A percentile compares a stretch with the other conserved stretches of the same genome.
These are phyloP conservation scores for Brevimyrus niger DNA, from an alignment of 2,113 vertebrate genomes.

Conservation along the genomic window DNA sequence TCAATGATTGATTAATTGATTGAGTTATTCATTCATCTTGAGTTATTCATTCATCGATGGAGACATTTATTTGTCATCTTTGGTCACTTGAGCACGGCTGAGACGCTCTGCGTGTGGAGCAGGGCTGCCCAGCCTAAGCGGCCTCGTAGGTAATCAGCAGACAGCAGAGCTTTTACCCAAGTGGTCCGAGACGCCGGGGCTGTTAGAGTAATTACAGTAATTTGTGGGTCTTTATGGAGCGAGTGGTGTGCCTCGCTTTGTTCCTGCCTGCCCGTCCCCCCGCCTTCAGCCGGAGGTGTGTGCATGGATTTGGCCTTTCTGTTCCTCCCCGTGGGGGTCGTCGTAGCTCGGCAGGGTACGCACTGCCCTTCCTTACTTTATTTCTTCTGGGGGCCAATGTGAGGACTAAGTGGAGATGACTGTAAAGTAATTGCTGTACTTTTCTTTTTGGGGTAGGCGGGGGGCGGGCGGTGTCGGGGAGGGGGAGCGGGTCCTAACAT, in stretches of 20 bases:
- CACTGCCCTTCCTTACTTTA: neutral
- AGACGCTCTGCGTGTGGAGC: neutral
- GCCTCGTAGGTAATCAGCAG: conserved; percentile 1
- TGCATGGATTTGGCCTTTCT: neutral
- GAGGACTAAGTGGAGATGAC: neutral
- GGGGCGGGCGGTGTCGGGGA: neutral
- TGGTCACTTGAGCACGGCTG: neutral
- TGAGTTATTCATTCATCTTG: neutral
- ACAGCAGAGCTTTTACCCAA: neutral
- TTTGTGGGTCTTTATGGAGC: conserved; percentile 13
- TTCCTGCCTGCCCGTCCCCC: neutral
- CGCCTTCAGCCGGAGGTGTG: neutral
- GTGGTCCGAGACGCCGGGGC: neutral
- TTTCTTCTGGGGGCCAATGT: neutral
- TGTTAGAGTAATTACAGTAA: conserved; percentile 16
- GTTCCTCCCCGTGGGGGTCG: neutral
- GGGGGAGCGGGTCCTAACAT: neutral
- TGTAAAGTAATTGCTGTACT: neutral
- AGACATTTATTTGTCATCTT: neutral
- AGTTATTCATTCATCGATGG: neutral
- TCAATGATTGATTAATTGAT: neutral
- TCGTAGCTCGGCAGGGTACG: neutral
- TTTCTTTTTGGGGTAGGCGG: neutral
- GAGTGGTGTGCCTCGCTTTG: neutral
- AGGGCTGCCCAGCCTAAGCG: neutral